Base-by-base conservation (phyloP, 2,113 vertebrate species). In the Eupsittula cactorum region DNA sequence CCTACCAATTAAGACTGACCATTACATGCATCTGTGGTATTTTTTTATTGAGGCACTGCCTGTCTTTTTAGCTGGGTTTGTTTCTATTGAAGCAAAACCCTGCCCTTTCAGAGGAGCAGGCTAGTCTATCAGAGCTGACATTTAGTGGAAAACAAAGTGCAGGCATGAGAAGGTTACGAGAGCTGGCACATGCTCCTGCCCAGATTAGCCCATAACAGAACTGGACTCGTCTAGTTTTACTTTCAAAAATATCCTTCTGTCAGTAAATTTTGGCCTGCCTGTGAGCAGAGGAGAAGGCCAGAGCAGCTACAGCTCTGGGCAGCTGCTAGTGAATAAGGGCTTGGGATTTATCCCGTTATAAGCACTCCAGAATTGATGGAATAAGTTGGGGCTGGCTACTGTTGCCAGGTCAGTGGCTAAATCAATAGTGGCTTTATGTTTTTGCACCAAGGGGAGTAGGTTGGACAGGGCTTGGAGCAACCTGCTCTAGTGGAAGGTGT, bases 21-120 rank as follows among this genome's bases (percentile, higher is more conserved):
- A 96, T 92, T 97, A 91, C 94, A 82, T 92, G 93, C 2, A 3
- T 65, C 79, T 17, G 0, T 53, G 83, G 85, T 97, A 97, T 96
- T 82, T 84, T 95, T 98, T 97, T 97, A 98, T 97, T 98, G 98
- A 98, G 98, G 97, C 97, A 97, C 97, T 97, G 95, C 94, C 94
- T 71, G 94, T 98, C 97, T 95, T 97, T 97, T 97, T 96, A 97
- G 95, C 97, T 95, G 97, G 90, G 92, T 97, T 97, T 97, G 96
- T 97, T 97, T 97, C 98, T 98, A 98, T 86, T 96, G 96, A 97
- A 96, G 95, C 93, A 97, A 97, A 98, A 92, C 55, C 97, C 92
- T 97, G 97, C 96, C 97, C 97, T 98, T 98, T 98, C 91, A 96
- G 96, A 98, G 98, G 98, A 98, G 98, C 97, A 91, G 97, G 97